phyloP scores from a whole-genome alignment of 2,888 invertebrate genomes.

The Agriotes lineatus region DNA sequence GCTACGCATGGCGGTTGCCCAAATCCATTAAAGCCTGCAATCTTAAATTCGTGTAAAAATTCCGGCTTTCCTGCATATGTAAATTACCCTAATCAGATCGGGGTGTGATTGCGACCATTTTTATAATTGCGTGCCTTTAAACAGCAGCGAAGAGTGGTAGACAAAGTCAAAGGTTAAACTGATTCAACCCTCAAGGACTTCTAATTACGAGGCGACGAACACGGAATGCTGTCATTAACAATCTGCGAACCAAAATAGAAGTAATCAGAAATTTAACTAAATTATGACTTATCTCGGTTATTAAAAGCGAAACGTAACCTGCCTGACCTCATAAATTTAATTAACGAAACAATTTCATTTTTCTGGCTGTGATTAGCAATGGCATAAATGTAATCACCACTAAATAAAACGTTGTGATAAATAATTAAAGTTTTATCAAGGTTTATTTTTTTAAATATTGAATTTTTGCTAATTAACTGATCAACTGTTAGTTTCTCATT shows the following conservation, averaged over 20 bases:
- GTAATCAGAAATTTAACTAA: background rate
- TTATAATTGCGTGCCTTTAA: slow-evolving; percentile 8
- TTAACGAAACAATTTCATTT: too few relatives aligned
- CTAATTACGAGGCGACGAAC: slow-evolving; percentile 2
- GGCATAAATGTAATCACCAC: too few relatives aligned
- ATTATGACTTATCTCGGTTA: background rate
- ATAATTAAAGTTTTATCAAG: too few relatives aligned
- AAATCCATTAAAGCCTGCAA: too few relatives aligned
- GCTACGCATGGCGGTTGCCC: too few relatives aligned
- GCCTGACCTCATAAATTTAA: background rate
- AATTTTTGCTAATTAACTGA: too few relatives aligned
- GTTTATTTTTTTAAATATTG: too few relatives aligned
- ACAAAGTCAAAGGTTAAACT: slow-evolving; percentile 18
- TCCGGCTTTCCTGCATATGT: too few relatives aligned
- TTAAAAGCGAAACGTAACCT: background rate
- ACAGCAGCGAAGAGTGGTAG: background rate
- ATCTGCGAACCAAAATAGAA: background rate
- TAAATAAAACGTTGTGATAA: too few relatives aligned
- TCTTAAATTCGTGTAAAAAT: too few relatives aligned
- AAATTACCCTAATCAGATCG: background rate
- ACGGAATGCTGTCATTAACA: slow-evolving; percentile 14
- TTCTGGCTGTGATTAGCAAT: too few relatives aligned
- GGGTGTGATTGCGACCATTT: background rate
- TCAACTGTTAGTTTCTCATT: too few relatives aligned
- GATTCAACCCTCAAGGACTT: background rate